Percentiles rank a stretch among this genome's conserved stretches.
phyloP scores from a whole-genome alignment of 2,113 vertebrate genomes.

The Mirounga angustirostris region DNA sequence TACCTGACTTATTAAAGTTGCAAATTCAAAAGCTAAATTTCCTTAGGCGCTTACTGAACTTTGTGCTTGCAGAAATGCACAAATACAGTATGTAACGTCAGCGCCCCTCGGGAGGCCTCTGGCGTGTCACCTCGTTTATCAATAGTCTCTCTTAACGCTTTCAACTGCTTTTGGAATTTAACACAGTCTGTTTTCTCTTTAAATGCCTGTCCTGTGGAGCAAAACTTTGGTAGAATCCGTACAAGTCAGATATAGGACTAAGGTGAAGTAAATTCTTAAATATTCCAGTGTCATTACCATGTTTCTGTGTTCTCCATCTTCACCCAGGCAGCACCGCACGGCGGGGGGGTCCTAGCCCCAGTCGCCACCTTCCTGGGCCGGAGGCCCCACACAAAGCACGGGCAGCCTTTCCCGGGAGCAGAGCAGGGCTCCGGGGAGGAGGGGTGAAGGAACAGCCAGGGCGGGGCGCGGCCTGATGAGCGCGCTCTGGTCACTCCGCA shows the following conservation, averaged over 20 bases:
- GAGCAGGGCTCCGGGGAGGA: neutral
- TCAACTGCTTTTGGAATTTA: neutral
- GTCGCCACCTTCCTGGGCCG: too few relatives aligned
- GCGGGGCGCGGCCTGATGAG: neutral
- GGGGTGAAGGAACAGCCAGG: neutral
- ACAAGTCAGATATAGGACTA: neutral
- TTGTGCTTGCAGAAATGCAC: neutral
- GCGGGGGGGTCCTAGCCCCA: neutral
- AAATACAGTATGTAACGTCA: neutral
- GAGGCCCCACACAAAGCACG: neutral
- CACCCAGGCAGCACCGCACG: neutral
- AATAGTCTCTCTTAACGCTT: neutral
- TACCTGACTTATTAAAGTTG: neutral
- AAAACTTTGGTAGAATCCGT: neutral
- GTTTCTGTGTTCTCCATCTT: neutral
- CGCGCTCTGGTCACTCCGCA: neutral
- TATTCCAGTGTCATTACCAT: neutral
- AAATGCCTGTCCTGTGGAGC: neutral
- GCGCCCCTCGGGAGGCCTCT: neutral
- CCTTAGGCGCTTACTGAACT: neutral
- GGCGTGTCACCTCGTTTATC: neutral
- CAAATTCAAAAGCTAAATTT: neutral
- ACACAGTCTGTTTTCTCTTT: neutral
- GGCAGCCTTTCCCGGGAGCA: neutral
- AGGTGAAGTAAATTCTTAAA: neutral